These are phyloP conservation scores for Tenthredo scrophulariae DNA, from an alignment of 2,888 invertebrate genomes.

Conservation along the genomic window DNA sequence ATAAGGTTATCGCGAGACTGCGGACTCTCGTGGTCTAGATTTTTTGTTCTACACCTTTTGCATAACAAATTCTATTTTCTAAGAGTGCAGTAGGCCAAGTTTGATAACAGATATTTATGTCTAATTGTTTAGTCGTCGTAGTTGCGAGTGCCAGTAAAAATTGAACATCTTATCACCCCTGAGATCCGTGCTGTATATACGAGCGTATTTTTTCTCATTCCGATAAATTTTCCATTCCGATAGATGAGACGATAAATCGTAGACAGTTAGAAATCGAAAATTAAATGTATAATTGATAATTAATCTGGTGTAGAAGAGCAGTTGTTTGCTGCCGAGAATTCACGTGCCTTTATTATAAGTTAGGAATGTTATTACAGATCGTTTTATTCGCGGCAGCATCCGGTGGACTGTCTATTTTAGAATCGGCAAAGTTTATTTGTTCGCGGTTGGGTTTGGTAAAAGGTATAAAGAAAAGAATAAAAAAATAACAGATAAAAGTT, in stretches of 20 bases:
- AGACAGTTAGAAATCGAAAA: background rate
- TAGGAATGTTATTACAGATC: constrained; percentile 44
- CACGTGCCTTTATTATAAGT: background rate
- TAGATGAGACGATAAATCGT: background rate
- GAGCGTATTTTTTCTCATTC: no score
- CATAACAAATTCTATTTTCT: background rate
- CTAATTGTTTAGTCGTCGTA: background rate
- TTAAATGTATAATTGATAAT: background rate
- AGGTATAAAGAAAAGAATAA: background rate
- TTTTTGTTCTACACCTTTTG: background rate
- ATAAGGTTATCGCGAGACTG: background rate
- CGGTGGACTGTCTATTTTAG: constrained; percentile 46
- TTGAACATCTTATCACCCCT: constrained; percentile 9
- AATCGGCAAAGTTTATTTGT: constrained; percentile 38
- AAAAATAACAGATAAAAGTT: background rate
- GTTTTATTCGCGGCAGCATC: constrained; percentile 43
- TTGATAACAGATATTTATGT: background rate
- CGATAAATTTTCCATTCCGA: no score
- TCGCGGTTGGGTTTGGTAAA: constrained; percentile 33
- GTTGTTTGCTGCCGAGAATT: background rate
- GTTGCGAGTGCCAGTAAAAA: background rate
- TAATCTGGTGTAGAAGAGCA: background rate
- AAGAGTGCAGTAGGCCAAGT: constrained; percentile 1
- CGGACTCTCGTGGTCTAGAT: background rate
- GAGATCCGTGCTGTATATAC: background rate